Evolutionary conservation across 2,888 invertebrate species (phyloP).

Genomic region (Hesperia comma): DNA sequence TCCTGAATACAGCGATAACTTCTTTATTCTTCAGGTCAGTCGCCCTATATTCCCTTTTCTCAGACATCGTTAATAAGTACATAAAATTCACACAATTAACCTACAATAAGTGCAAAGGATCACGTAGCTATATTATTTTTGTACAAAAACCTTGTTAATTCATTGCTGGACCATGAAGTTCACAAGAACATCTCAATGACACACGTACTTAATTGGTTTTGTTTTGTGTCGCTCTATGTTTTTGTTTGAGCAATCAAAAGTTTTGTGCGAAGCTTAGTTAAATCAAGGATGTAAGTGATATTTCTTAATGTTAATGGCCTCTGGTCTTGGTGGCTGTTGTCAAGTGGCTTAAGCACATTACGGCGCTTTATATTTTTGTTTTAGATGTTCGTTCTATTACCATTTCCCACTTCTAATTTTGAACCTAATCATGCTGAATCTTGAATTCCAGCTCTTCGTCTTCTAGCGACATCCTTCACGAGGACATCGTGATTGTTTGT

Average conservation of each 20-base stretch:
- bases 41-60: too few relatives aligned
- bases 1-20: too few relatives aligned
- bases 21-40: too few relatives aligned
- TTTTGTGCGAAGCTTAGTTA: neutral
- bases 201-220: constrained; percentile 27
- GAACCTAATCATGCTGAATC: too few relatives aligned
- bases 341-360: too few relatives aligned
- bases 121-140: constrained; percentile 7
- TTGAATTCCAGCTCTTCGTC: too few relatives aligned
- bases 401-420: too few relatives aligned
- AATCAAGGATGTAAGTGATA: constrained; percentile 4
- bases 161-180: constrained; percentile 6
- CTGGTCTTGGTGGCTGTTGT: neutral
- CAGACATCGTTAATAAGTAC: neutral
- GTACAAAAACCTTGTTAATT: constrained; percentile 14
- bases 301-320: neutral
- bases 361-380: too few relatives aligned
- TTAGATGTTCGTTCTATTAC: too few relatives aligned
- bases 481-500: too few relatives aligned
- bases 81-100: neutral
- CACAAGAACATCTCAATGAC: constrained; percentile 24
- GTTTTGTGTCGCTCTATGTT: constrained; percentile 9
- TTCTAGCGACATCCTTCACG: too few relatives aligned
- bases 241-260: constrained; percentile 14
- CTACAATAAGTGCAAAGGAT: neutral